These are phyloP conservation scores for Eupithecia pulchellata DNA, from an alignment of 2,888 invertebrate genomes.

Conservation along the genomic window DNA sequence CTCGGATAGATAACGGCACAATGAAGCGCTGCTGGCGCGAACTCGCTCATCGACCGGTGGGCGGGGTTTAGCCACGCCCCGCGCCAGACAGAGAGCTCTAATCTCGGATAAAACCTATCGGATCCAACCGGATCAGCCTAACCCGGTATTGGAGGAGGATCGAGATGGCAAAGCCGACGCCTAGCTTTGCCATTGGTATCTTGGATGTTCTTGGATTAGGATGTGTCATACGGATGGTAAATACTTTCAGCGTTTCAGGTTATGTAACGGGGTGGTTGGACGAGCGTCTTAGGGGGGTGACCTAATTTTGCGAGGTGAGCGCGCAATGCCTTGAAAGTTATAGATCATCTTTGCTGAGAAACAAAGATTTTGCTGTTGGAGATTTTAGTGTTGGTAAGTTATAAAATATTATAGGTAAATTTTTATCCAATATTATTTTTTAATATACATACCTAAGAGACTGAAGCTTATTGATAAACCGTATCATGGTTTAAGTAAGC, in stretches of 20 bases:
- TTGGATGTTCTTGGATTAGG: conserved; percentile 79
- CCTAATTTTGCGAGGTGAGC: conserved; percentile 27
- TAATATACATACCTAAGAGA: too few species aligned
- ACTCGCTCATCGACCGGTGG: conserved; percentile 77
- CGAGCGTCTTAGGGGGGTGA: conserved; percentile 24
- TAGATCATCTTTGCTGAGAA: conserved; percentile 17
- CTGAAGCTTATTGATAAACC: too few species aligned
- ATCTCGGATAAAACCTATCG: conserved; percentile 77
- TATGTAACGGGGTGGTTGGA: conserved; percentile 41
- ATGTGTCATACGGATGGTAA: conserved; percentile 53
- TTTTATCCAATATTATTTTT: too few species aligned
- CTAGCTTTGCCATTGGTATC: conserved; percentile 79
- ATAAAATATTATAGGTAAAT: not conserved
- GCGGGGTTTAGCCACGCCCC: conserved; percentile 81
- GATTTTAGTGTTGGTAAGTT: not conserved
- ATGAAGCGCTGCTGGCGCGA: conserved; percentile 63
- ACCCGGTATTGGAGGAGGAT: conserved; percentile 75
- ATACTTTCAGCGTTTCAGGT: conserved; percentile 51
- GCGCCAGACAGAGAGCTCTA: conserved; percentile 74
- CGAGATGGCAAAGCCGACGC: conserved; percentile 68
- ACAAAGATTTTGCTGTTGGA: conserved; percentile 4
- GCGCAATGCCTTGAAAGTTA: conserved; percentile 20
- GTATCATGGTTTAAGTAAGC: too few species aligned
- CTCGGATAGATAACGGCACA: conserved; percentile 81
- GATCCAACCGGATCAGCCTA: conserved; percentile 79